Percentiles rank a stretch among this genome's conserved stretches.
Conservation (phyloP, 2,113 vertebrate genomes). For the Gavialis gangeticus region DNA sequence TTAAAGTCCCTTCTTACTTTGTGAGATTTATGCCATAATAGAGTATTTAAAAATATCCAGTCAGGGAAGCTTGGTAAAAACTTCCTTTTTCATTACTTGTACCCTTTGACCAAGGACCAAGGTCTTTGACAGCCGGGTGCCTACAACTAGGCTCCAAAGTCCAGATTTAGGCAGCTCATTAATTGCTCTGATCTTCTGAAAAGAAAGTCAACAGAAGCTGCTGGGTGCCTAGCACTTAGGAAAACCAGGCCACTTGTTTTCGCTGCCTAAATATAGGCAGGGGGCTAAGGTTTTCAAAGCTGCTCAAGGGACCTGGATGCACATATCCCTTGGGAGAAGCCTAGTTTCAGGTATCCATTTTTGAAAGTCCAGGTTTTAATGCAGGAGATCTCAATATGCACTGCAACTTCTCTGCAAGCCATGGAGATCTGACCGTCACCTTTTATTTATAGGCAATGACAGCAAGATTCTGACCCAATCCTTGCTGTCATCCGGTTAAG, state of each 20-base stretch:
- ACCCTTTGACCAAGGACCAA: slow-evolving; percentile 10
- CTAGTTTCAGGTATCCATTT: neutral
- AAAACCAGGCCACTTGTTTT: neutral
- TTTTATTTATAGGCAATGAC: neutral
- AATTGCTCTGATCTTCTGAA: neutral
- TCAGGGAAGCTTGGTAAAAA: neutral
- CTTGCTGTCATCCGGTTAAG: neutral
- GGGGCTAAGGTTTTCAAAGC: neutral
- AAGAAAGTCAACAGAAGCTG: neutral
- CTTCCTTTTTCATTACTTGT: slow-evolving; percentile 3
- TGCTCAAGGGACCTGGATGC: neutral
- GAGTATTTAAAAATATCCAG: neutral
- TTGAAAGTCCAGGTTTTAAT: neutral
- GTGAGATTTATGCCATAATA: neutral
- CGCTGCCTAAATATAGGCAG: neutral
- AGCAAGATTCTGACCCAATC: neutral
- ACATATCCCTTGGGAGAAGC: neutral
- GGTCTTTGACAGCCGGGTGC: slow-evolving; percentile 11
- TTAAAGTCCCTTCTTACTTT: neutral
- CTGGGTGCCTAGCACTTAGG: neutral
- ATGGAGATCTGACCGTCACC: neutral
- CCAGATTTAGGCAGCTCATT: slow-evolving; percentile 8
- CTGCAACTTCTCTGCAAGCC: neutral
- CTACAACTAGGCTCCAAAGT: neutral
- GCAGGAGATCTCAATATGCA: neutral